Evolutionary conservation across 2,113 vertebrate species (phyloP).

Genomic region (Sebastes fasciatus): DNA sequence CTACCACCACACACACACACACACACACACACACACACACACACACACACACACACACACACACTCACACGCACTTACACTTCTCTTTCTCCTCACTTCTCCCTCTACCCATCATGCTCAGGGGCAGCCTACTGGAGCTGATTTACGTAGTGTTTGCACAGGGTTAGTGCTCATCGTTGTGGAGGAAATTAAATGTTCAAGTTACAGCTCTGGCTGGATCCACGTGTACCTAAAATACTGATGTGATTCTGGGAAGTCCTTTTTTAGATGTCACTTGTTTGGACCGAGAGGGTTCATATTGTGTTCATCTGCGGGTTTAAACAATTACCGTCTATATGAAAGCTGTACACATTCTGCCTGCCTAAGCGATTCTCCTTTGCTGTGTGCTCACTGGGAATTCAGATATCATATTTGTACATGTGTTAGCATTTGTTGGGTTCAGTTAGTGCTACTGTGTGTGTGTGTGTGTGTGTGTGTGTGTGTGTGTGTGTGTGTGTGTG

Average conservation of each 20-base stretch:
- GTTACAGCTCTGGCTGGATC: constrained; percentile 55
- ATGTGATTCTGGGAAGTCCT: constrained; percentile 36
- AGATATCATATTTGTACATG: background rate
- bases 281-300: constrained; percentile 14
- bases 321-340: constrained; percentile 4
- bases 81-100: constrained; percentile 5
- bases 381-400: background rate
- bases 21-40: too few relatives aligned
- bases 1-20: background rate
- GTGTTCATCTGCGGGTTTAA: constrained; percentile 22
- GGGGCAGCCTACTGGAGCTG: constrained; percentile 54
- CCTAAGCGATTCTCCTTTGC: background rate
- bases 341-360: background rate
- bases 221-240: constrained; percentile 53
- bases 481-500: background rate
- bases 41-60: too few relatives aligned
- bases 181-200: constrained; percentile 79
- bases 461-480: background rate
- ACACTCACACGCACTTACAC: background rate
- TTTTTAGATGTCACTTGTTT: constrained; percentile 44
- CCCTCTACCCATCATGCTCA: constrained; percentile 43
- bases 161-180: constrained; percentile 50
- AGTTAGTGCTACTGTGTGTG: background rate
- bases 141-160: constrained; percentile 71
- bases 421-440: background rate